phyloP scores from a whole-genome alignment of 2,888 invertebrate species.

The Lithosia quadra region DNA sequence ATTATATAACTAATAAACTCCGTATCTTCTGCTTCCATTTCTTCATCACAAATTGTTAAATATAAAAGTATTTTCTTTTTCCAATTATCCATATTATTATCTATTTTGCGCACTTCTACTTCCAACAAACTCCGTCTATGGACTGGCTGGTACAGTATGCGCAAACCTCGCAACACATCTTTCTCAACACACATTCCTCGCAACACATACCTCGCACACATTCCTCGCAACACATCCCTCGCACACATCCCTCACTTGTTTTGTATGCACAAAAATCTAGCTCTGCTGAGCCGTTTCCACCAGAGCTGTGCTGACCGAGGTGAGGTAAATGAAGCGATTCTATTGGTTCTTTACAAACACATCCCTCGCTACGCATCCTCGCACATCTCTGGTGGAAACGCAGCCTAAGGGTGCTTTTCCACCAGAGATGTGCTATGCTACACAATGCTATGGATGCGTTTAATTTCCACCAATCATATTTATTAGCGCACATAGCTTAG shows the following conservation, averaged over 20 bases:
- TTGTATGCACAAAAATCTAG: conserved; percentile 21
- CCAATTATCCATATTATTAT: not conserved
- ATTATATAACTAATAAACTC: conserved; percentile 19
- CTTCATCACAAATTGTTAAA: conserved; percentile 11
- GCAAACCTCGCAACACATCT: conserved; percentile 15
- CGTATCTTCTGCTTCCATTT: conserved; percentile 13
- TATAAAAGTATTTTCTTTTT: conserved; percentile 2
- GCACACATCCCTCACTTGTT: conserved; percentile 7
- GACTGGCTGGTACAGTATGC: conserved; percentile 21
- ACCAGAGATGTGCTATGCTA: too few relatives aligned
- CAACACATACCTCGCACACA: not conserved
- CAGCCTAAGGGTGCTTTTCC: too few relatives aligned
- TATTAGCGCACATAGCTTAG: too few relatives aligned
- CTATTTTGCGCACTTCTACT: conserved; percentile 19
- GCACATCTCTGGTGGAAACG: conserved; percentile 15
- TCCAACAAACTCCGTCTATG: conserved; percentile 21
- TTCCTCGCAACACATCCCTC: conserved; percentile 11
- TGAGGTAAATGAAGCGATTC: conserved; percentile 18
- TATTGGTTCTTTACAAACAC: conserved; percentile 17
- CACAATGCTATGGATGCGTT: too few relatives aligned
- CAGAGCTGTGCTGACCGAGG: conserved; percentile 18
- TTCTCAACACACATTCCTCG: conserved; percentile 7
- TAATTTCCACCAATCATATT: too few relatives aligned
- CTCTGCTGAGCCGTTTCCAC: conserved; percentile 17
- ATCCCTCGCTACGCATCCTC: conserved; percentile 15